Evolutionary conservation across 35 echinoderm and acorn worm species (phyloP).

Genomic region (Stichopus chloronotus): DNA sequence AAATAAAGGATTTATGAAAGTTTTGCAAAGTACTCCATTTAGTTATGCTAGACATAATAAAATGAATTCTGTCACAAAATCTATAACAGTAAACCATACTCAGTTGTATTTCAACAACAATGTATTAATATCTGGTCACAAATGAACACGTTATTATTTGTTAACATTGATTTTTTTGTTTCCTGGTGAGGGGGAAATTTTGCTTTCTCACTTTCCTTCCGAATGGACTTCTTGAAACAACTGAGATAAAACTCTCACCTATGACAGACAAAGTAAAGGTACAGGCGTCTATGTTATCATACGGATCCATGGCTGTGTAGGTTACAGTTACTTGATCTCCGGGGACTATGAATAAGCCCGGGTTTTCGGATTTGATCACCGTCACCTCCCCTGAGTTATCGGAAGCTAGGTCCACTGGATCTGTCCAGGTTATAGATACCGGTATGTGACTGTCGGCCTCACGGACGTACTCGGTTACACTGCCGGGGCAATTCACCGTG

Average conservation of each 20-base stretch:
- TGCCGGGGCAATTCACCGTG: not conserved
- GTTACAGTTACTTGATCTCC: not conserved
- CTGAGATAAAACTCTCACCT: not conserved
- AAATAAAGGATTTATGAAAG: too few species aligned
- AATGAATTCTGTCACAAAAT: too few species aligned
- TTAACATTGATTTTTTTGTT: too few species aligned
- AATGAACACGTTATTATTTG: too few species aligned
- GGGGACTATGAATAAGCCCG: not conserved
- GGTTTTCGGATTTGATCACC: not conserved
- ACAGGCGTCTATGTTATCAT: not conserved
- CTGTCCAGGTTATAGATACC: not conserved
- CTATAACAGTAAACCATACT: too few species aligned
- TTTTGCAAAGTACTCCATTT: too few species aligned
- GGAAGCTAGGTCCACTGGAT: not conserved
- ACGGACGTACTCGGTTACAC: not conserved
- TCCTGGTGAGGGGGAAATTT: too few species aligned
- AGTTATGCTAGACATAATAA: too few species aligned
- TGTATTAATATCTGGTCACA: too few species aligned
- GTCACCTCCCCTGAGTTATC: conserved; percentile 1
- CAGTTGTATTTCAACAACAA: too few species aligned
- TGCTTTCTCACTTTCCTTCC: too few species aligned
- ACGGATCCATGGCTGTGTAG: not conserved
- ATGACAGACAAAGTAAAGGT: not conserved
- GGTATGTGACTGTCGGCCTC: not conserved
- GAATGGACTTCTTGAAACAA: too few species aligned